Conservation (phyloP, 2,797 vertebrate species). For the Acipenser ruthenus region DNA sequence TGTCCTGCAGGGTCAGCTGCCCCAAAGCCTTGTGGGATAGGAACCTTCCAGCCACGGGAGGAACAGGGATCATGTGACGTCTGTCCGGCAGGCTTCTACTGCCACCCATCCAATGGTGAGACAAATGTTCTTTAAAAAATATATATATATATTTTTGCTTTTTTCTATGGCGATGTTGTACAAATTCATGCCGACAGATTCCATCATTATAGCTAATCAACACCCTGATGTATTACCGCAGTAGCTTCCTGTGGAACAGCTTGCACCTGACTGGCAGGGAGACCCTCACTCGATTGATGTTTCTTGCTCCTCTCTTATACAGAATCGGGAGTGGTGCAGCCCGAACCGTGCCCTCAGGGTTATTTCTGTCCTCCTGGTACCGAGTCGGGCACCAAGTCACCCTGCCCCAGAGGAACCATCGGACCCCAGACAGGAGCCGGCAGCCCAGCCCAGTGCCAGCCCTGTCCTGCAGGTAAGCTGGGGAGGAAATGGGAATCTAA, state of each 20-base stretch:
- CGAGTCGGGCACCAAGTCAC: conserved; percentile 48
- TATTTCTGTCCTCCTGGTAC: conserved; percentile 65
- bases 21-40: conserved; percentile 22
- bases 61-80: conserved; percentile 25
- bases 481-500: background rate
- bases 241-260: no score
- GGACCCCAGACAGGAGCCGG: conserved; percentile 54
- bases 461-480: conserved; percentile 65
- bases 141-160: background rate
- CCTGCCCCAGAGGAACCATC: conserved; percentile 68
- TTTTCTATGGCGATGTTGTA: no score
- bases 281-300: no score
- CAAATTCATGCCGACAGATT: no score
- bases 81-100: conserved; percentile 32
- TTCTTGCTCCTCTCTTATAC: background rate
- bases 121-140: background rate
- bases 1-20: conserved; percentile 28
- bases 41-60: conserved; percentile 35
- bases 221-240: no score
- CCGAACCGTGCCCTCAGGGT: conserved; percentile 53
- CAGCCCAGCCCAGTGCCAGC: conserved; percentile 53
- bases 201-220: no score
- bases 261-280: no score
- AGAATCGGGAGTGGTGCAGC: conserved; percentile 52
- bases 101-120: conserved; percentile 15